Evolutionary conservation across 1,140 invertebrate species (phyloP), one percentile per base, ranked within the genome.

Genomic region (Nebria ingens): DNA sequence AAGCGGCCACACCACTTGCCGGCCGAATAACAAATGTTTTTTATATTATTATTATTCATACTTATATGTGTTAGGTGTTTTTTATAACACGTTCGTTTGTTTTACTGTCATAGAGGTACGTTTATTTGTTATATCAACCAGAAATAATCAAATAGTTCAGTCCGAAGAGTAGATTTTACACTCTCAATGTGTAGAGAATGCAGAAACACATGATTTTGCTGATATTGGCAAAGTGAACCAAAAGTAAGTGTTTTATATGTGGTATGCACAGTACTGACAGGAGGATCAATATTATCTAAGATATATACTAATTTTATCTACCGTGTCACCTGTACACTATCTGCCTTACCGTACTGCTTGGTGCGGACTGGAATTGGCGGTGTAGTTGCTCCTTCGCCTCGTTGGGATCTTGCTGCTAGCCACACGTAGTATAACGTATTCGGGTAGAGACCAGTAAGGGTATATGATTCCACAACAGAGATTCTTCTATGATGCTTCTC

Each of bases 391-490:
- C 94, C 94, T 71, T 97, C 93, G 2, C 94, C 95, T 25, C 89
- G 78, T 58, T 89, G 84, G 1, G 91, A 96, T 57, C 89, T 80
- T 15, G 94, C 95, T 1, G 93, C 91, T 58, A 98, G 75, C 89
- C 93, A 96, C 57, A 98, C 87, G 74, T 93, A 93, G 76, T 97
- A 98, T 29, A 95, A 71, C 2, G 94, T 97, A 75, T 97, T 94
- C 3, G 95, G 94, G 65, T 94, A 94, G 0, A 98, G 78, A 23
- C 86, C 86, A 51, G 82, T 86, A 55, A 98, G 74, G 0, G 84
- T 89, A 75, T 93, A 97, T 20, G 81, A 84, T 71, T 93, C 87
- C 3, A 81, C 80, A n/a, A 88, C 85, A 0, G 80, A 78, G 61
- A 94, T 89, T 60, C 86, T 80, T 60, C 85, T 77, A 65, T 80